Percentiles rank a stretch among this genome's conserved stretches.
phyloP scores from a whole-genome alignment of 2,113 vertebrate genomes.

The Chaetura pelagica region DNA sequence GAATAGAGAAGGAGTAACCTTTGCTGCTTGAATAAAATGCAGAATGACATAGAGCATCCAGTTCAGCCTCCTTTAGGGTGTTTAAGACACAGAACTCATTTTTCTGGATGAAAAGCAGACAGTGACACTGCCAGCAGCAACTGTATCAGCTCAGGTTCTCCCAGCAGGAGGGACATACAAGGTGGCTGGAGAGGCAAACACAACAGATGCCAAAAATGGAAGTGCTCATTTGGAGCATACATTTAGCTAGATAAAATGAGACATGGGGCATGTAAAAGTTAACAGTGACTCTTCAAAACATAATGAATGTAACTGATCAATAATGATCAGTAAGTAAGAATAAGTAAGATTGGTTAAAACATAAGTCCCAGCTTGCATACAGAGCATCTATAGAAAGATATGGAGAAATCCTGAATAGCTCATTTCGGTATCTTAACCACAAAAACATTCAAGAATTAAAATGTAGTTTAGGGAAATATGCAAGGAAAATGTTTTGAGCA shows the following conservation, averaged over 20 bases:
- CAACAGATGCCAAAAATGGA: slow-evolving; percentile 6
- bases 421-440: background rate
- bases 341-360: background rate
- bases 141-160: slow-evolving; percentile 30
- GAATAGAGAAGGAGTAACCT: background rate
- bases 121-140: slow-evolving; percentile 21
- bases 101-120: slow-evolving; percentile 48
- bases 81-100: slow-evolving; percentile 26
- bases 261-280: background rate
- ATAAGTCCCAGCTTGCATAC: background rate
- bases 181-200: background rate
- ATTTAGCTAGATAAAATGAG: background rate
- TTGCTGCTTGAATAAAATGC: slow-evolving; percentile 13
- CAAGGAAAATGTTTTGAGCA: background rate
- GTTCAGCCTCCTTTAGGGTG: slow-evolving; percentile 24
- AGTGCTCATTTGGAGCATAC: background rate
- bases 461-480: background rate
- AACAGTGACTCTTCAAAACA: background rate
- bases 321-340: background rate
- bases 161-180: slow-evolving; percentile 28
- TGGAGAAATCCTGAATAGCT: background rate
- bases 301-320: background rate
- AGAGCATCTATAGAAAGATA: background rate
- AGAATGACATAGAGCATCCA: slow-evolving; percentile 20
- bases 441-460: background rate